Percentiles rank a stretch among this genome's conserved stretches.
Conservation (phyloP, 2,797 vertebrate genomes). For the Tiaroga cobitis region DNA sequence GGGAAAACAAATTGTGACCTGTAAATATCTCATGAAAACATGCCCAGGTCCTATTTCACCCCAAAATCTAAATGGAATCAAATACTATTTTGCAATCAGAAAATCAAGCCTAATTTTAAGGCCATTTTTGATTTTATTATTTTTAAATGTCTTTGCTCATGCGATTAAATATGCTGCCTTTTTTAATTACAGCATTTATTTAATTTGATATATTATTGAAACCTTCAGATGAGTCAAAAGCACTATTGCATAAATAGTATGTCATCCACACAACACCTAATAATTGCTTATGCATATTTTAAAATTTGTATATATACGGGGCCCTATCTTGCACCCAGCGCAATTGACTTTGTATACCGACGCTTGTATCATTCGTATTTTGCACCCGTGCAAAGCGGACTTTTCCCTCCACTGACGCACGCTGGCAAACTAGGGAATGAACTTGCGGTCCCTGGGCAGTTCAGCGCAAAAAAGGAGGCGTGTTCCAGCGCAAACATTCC, state of each 20-base stretch:
- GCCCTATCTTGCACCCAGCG: no score
- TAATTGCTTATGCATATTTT: background rate
- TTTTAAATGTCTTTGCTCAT: background rate
- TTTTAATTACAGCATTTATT: background rate
- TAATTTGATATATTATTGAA: background rate
- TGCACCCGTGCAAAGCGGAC: no score
- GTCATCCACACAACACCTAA: background rate
- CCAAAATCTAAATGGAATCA: background rate
- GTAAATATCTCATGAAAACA: background rate
- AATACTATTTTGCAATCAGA: background rate
- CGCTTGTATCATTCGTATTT: no score
- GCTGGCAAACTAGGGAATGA: no score
- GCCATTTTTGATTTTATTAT: background rate
- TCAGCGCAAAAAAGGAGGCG: no score
- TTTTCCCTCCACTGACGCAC: no score
- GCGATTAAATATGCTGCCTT: background rate
- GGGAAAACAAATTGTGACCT: background rate
- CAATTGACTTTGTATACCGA: no score
- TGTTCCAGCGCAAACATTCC: no score
- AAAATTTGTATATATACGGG: background rate
- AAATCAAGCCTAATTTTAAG: background rate
- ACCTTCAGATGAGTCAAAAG: background rate
- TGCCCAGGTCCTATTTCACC: background rate
- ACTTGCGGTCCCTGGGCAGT: no score
- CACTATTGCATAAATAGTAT: background rate